A percentile compares a stretch with the other conserved stretches of the same genome.
These are phyloP conservation scores for Oconnorella tubifera DNA, from an alignment of 2,888 invertebrate species.

Conservation along the genomic window DNA sequence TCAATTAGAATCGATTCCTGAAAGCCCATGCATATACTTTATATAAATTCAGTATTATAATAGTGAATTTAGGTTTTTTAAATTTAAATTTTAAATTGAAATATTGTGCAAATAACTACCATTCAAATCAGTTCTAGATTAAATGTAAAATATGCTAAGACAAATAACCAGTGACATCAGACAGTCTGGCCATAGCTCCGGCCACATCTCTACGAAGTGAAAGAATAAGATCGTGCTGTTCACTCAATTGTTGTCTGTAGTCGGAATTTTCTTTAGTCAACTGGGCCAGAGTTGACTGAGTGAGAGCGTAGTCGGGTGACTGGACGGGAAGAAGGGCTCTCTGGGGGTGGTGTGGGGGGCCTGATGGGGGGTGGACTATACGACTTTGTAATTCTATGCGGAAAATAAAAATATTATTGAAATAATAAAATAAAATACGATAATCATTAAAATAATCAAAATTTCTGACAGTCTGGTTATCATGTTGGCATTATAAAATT, in stretches of 20 bases:
- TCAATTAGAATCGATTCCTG: no score
- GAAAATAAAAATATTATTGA: neutral
- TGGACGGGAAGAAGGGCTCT: constrained; percentile 45
- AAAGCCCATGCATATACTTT: no score
- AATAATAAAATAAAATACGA: neutral
- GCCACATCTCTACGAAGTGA: constrained; percentile 51
- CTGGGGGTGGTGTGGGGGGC: constrained; percentile 45
- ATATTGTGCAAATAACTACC: no score
- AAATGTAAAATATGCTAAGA: no score
- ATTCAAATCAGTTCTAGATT: no score
- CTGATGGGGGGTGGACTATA: neutral
- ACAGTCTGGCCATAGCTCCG: constrained; percentile 52
- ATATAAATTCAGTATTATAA: no score
- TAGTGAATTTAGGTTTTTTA: no score
- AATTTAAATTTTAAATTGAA: no score
- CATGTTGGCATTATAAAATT: no score
- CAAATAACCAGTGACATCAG: constrained; percentile 54
- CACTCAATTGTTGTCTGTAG: constrained; percentile 47
- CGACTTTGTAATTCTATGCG: neutral
- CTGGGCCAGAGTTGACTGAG: constrained; percentile 47
- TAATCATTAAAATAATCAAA: neutral
- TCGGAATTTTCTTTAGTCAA: constrained; percentile 49
- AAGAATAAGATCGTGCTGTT: constrained; percentile 50
- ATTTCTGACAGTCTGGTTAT: no score
- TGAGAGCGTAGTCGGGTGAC: constrained; percentile 46